Evolutionary conservation across 2,888 invertebrate genomes (phyloP), one percentile per base, ranked within the genome.

Genomic region (Hyposoter didymator): DNA sequence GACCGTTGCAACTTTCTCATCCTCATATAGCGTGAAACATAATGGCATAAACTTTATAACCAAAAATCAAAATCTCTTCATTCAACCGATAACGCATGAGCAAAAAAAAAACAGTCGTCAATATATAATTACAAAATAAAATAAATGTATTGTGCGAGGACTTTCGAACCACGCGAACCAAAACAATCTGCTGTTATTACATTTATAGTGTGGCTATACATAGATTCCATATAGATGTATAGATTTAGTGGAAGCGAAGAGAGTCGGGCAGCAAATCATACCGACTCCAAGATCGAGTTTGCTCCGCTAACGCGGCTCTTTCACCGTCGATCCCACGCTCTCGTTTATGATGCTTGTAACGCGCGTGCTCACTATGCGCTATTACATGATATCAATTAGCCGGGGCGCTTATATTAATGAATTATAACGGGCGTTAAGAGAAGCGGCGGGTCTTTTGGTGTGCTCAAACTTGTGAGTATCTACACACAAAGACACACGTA

Each of bases 351-450:
- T 82, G 75, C 73, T 84, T 84, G 87, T 86, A 87, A 86, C 86
- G 78, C 82, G 85, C 87, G 81, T 79, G 78, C 82, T 78, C 85
- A 79, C 78, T 74, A 74, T 67, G 66, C 79, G 75, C 70, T 87
- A 90, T 90, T 89, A 89, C 85, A 85, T 87, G 88, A 87, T 85
- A 88, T 87, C 88, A 88, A 90, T 91, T 90, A 89, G 89, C 88
- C 82, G 83, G 84, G 82, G 85, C 76, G 75, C 78, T 74, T 83
- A 82, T 87, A 88, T 91, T 89, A 89, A 90, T 88, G 91, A 89
- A 90, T 91, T 90, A 88, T 85, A 85, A 81, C 83, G 85, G 83
- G 85, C 83, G 83, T 83, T 83, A 83, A 85, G 84, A 83, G 83
- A 85, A 85, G 83, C 83, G 83, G 83, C 85, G 76, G 79, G 74